These are phyloP conservation scores for Hemicentrotus pulcherrimus DNA, from an alignment of 35 echinoderm and acorn worm genomes.

Conservation along the genomic window DNA sequence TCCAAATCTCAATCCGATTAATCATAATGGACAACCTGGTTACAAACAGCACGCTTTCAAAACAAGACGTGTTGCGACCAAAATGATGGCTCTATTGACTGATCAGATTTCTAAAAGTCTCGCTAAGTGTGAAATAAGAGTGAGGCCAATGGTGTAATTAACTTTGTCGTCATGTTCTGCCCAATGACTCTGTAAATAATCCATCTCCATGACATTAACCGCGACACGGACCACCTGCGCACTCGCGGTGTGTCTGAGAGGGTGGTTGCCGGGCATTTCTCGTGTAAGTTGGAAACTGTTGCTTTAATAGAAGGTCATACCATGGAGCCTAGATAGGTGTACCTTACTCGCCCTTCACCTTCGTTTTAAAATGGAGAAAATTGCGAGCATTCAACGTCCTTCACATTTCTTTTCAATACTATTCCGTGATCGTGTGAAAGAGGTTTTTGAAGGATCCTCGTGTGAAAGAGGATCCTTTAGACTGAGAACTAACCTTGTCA, in stretches of 20 bases:
- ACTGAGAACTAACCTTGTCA: too few species aligned
- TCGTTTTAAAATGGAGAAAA: too few species aligned
- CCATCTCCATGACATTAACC: neutral
- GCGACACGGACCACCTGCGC: neutral
- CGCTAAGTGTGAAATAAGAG: constrained; percentile 10
- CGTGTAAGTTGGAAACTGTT: too few species aligned
- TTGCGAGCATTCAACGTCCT: too few species aligned
- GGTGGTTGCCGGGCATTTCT: neutral
- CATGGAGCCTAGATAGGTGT: too few species aligned
- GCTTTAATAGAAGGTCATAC: too few species aligned
- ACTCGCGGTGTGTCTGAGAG: neutral
- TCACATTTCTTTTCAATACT: too few species aligned
- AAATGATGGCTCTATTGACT: neutral
- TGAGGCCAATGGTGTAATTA: neutral
- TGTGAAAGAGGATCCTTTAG: too few species aligned
- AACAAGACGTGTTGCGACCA: neutral
- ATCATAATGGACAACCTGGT: neutral
- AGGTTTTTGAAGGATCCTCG: too few species aligned
- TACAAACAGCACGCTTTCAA: neutral
- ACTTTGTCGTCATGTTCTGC: neutral
- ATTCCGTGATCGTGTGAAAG: too few species aligned
- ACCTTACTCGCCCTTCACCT: too few species aligned
- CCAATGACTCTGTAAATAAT: neutral
- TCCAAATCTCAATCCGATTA: neutral
- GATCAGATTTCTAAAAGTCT: constrained; percentile 4